Conservation (phyloP, 2,113 vertebrate species). For the Nycticorax nycticorax region DNA sequence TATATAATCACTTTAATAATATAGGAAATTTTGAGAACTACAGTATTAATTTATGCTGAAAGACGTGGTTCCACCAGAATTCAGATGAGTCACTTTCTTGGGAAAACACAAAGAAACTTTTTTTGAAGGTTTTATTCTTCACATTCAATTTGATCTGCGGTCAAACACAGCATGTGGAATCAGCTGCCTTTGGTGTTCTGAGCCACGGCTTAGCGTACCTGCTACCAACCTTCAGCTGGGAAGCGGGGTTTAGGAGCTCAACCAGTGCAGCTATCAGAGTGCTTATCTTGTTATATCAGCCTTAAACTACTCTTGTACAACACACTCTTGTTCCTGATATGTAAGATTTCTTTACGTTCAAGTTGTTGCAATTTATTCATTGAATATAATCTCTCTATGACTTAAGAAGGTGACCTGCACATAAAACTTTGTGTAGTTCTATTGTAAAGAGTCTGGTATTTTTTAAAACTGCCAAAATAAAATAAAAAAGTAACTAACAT, state of each 20-base stretch:
- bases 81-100: background rate
- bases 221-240: background rate
- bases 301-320: background rate
- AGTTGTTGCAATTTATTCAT: background rate
- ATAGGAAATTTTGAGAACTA: background rate
- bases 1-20: background rate
- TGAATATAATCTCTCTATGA: background rate
- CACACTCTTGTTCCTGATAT: background rate
- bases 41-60: background rate
- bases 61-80: background rate
- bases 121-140: background rate
- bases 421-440: background rate
- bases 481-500: background rate
- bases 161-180: background rate
- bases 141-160: background rate
- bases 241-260: background rate
- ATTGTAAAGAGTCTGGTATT: background rate
- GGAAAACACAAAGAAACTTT: background rate
- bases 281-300: background rate
- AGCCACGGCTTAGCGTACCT: background rate
- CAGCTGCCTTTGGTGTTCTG: background rate
- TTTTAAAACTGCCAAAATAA: background rate
- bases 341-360: background rate
- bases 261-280: background rate
- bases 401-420: background rate